Conservation (phyloP, 1,140 invertebrate genomes). For the Drosophila sucinea region DNA sequence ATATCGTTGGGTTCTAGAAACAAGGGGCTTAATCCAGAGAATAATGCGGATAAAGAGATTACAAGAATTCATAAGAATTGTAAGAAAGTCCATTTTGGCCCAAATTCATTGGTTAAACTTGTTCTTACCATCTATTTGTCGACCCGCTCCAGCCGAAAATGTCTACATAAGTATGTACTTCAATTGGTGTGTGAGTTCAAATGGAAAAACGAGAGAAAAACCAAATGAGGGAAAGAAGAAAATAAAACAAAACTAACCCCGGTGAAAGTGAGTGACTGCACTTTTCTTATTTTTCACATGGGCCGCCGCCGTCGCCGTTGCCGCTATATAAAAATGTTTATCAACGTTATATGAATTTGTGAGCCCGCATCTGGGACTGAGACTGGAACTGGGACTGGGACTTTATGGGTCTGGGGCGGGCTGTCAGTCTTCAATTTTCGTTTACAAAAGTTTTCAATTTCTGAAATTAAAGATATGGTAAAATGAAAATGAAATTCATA, state of each 20-base stretch:
- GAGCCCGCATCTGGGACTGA: conserved; percentile 56
- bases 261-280: conserved; percentile 65
- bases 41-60: too few species aligned
- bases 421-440: conserved; percentile 38
- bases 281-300: conserved; percentile 65
- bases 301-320: conserved; percentile 47
- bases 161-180: conserved; percentile 8
- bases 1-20: too few species aligned
- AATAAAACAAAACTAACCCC: conserved; percentile 17
- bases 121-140: background rate
- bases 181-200: conserved; percentile 56
- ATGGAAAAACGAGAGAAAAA: conserved; percentile 28
- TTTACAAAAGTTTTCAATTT: conserved; percentile 50
- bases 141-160: background rate
- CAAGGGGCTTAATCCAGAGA: too few species aligned
- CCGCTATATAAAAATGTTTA: conserved; percentile 66
- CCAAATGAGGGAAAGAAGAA: conserved; percentile 3
- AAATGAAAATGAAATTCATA: conserved; percentile 75
- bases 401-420: conserved; percentile 9
- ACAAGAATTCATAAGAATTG: too few species aligned
- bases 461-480: conserved; percentile 74
- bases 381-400: background rate
- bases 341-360: conserved; percentile 76
- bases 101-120: background rate
- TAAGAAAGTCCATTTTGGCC: background rate